Evolutionary conservation across 2,797 vertebrate genomes (phyloP).

Genomic region (Coregonus sp.): DNA sequence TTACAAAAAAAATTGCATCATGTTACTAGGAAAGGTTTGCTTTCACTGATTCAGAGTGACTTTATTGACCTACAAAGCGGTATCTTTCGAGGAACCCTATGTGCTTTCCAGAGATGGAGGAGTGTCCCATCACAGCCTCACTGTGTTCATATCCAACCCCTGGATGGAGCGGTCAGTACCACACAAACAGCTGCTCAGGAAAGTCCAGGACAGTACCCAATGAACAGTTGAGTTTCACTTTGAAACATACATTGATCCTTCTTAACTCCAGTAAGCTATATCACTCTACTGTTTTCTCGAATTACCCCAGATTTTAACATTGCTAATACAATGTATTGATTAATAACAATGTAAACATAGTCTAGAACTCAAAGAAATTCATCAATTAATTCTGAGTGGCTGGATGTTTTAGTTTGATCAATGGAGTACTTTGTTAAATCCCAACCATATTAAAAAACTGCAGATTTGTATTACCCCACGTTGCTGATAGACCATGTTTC

Average conservation of each 20-base stretch:
- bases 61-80: conserved; percentile 1
- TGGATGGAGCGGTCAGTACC: conserved; percentile 83
- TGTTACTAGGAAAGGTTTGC: conserved; percentile 1
- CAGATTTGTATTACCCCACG: background rate
- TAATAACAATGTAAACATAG: background rate
- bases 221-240: background rate
- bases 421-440: background rate
- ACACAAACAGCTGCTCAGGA: conserved; percentile 60
- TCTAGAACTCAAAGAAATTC: background rate
- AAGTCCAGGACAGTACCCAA: background rate
- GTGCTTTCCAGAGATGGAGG: conserved; percentile 2
- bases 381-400: background rate
- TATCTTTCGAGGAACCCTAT: background rate
- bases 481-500: background rate
- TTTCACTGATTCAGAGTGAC: conserved; percentile 12
- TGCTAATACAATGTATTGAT: too few relatives aligned
- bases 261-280: background rate
- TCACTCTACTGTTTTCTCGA: too few relatives aligned
- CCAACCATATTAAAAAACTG: background rate
- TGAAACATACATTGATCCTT: too few relatives aligned
- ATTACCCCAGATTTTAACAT: too few relatives aligned
- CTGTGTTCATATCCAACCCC: conserved; percentile 86
- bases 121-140: conserved; percentile 51
- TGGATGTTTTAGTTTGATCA: background rate
- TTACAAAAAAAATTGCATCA: background rate